Evolutionary conservation across 1,140 invertebrate species (phyloP).

Genomic region (Globodera rostochiensis): DNA sequence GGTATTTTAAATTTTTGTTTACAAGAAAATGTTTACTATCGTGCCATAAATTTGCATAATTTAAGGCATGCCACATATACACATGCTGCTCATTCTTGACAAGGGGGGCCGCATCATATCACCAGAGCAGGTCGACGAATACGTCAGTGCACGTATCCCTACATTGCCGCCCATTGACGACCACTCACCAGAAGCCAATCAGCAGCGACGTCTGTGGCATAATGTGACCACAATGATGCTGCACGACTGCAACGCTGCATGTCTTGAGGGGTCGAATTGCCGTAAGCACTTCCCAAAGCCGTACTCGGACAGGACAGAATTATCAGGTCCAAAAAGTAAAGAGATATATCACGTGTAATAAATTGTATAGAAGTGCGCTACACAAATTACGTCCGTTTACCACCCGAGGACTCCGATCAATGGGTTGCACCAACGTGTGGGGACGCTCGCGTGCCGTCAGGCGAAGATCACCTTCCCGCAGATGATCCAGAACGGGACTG

Average conservation of each 20-base stretch:
- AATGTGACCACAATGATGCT: not conserved
- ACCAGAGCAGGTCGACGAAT: not conserved
- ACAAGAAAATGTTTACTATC: too few relatives aligned
- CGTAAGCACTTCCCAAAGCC: not conserved
- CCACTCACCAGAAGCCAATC: not conserved
- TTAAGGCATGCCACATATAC: not conserved
- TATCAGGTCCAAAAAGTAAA: not conserved
- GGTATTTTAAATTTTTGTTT: too few relatives aligned
- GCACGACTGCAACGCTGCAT: not conserved
- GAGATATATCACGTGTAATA: not conserved
- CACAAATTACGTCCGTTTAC: not conserved
- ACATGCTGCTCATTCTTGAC: not conserved
- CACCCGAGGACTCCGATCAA: not conserved
- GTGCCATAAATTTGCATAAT: too few relatives aligned
- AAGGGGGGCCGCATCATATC: not conserved
- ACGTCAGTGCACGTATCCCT: not conserved
- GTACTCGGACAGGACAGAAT: not conserved
- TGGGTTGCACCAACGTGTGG: too few relatives aligned
- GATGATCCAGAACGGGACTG: not conserved
- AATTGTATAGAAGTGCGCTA: not conserved
- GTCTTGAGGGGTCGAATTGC: not conserved
- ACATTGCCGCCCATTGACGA: not conserved
- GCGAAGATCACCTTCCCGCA: not conserved
- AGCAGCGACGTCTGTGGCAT: not conserved
- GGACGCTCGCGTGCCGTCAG: too few relatives aligned